Conservation (phyloP, 2,113 vertebrate species). For the Elephas maximus region DNA sequence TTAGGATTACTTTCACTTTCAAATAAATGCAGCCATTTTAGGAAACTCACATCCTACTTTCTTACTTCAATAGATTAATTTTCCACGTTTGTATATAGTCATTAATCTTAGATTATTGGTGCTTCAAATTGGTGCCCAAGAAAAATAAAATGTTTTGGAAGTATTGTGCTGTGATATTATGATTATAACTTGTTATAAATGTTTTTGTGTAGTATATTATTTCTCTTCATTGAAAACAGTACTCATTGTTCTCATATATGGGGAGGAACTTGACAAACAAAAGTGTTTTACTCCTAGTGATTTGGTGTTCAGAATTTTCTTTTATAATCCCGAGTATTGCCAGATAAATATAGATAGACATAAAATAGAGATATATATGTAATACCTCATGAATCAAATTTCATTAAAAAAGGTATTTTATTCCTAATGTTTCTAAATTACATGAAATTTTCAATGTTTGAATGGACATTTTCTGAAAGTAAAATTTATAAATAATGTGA, state of each 20-base stretch:
- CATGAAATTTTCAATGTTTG: neutral
- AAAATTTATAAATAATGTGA: neutral
- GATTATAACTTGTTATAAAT: neutral
- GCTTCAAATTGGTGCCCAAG: neutral
- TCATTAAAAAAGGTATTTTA: neutral
- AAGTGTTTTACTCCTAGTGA: neutral
- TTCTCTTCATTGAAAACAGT: neutral
- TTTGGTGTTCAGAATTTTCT: neutral
- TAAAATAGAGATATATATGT: neutral
- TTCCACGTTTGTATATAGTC: neutral
- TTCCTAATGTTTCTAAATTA: neutral
- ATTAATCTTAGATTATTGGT: neutral
- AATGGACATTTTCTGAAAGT: neutral
- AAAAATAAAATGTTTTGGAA: conserved; percentile 14
- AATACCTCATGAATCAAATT: neutral
- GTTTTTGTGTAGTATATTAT: neutral
- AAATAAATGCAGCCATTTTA: neutral
- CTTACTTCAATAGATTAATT: neutral
- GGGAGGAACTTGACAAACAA: neutral
- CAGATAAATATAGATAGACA: neutral
- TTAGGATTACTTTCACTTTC: too few species aligned
- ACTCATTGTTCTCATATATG: neutral
- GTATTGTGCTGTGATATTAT: neutral
- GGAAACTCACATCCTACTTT: neutral
- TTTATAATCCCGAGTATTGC: neutral